These are phyloP conservation scores for Clavelina lepadiformis DNA, from an alignment of 23 tunicate species.

Conservation along the genomic window DNA sequence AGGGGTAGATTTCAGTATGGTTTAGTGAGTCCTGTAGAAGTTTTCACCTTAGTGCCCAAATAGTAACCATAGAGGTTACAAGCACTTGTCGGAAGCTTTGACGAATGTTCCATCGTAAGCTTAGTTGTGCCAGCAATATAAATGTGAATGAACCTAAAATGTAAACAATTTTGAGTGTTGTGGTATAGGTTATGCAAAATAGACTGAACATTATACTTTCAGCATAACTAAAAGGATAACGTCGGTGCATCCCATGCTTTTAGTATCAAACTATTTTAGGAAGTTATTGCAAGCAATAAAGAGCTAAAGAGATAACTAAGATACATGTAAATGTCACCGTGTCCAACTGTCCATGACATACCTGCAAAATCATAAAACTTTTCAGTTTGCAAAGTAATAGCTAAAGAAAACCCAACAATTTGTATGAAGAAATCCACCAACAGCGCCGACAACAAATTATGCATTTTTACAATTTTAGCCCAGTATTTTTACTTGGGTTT, in stretches of 20 bases:
- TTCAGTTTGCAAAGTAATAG: conserved; percentile 56
- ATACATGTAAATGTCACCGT: too few relatives aligned
- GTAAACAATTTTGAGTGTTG: neutral
- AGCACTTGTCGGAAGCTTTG: conserved; percentile 14
- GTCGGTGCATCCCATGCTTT: too few relatives aligned
- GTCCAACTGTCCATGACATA: too few relatives aligned
- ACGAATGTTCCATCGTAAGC: conserved; percentile 16
- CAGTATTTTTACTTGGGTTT: neutral
- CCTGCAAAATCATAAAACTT: conserved; percentile 76
- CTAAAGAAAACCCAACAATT: conserved; percentile 36
- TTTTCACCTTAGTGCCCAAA: conserved; percentile 66
- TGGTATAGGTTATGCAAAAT: neutral
- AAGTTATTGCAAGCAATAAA: too few relatives aligned
- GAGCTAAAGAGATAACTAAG: too few relatives aligned
- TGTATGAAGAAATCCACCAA: conserved; percentile 48
- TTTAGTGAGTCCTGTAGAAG: too few relatives aligned
- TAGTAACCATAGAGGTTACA: conserved; percentile 24
- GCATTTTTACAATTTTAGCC: conserved; percentile 10
- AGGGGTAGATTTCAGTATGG: too few relatives aligned
- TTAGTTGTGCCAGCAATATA: conserved; percentile 35
- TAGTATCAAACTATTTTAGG: too few relatives aligned
- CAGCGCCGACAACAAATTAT: conserved; percentile 3
- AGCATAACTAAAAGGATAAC: neutral
- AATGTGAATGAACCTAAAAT: conserved; percentile 55
- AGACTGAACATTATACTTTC: neutral